Evolutionary conservation across 2,888 invertebrate genomes (phyloP), one percentile per base, ranked within the genome.

Genomic region (Aleiodes leptofemur): DNA sequence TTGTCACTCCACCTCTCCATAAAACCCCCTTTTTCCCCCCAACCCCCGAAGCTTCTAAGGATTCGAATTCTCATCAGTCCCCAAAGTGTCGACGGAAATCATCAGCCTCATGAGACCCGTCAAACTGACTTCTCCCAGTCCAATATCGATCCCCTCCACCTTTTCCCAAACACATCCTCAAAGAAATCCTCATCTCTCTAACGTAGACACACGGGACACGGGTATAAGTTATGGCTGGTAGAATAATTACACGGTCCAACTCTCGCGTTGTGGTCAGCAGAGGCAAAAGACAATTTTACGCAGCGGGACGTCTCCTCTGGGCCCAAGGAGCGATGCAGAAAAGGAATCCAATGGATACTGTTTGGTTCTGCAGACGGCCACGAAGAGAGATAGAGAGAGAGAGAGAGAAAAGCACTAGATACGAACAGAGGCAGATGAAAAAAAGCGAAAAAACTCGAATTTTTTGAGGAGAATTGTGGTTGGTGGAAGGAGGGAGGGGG

Each of bases 281-380:
- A 88, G 88, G 88, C 88, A 87, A 88, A 89, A 89, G 89, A 89
- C 89, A 88, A 89, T 89, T 89, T 89, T 87, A 86, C 89, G 83
- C 89, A 89, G 89, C 89, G 84, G 89, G 89, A 82, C 77, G 81
- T 77, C 82, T 64, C 43, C 82, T 64, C 64, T 64, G 23, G 55
- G 55, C 6, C 64, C 64, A 48, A 64, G 9, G 16, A 64, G 43
- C 64, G 64, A 48, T 64, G 64, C 64, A 64, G 64, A 64, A 48
- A 48, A 64, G 64, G 34, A 48, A 48, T 48, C 64, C 64, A 64
- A 64, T 64, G 64, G 64, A 29, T 64, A 64, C 64, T 48, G 64
- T 64, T 64, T 43, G 64, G 64, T 48, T 34, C 29, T 59, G 71
- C 61, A 71, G 75, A 72, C 53, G 59, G 23, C 23, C 7, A 23